These are phyloP conservation scores for Malaclemys terrapin DNA, from an alignment of 2,113 vertebrate species.

Conservation along the genomic window DNA sequence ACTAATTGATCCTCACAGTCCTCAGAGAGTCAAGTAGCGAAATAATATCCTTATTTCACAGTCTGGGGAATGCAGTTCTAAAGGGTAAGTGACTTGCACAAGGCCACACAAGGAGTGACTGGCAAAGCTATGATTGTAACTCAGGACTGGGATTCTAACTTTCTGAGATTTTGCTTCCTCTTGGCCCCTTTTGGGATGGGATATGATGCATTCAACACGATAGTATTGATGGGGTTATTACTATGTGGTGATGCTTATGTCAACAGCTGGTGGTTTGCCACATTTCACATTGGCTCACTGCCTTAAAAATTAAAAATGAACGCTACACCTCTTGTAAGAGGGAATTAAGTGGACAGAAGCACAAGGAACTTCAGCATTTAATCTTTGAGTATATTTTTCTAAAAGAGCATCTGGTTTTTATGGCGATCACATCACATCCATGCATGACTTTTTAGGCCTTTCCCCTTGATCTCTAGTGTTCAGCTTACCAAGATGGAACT, in stretches of 20 bases:
- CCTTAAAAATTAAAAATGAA: neutral
- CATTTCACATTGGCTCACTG: neutral
- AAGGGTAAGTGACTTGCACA: slow-evolving; percentile 14
- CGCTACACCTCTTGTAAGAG: neutral
- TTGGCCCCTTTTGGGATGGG: neutral
- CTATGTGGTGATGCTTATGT: neutral
- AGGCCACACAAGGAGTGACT: neutral
- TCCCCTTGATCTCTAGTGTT: neutral
- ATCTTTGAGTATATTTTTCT: neutral
- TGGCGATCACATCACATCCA: neutral
- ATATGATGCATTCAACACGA: neutral
- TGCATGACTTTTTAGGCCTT: neutral
- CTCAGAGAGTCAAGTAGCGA: neutral
- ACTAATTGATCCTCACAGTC: slow-evolving; percentile 16
- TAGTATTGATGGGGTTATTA: neutral
- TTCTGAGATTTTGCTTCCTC: neutral
- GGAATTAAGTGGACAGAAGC: neutral
- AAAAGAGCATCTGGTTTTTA: neutral
- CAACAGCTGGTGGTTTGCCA: neutral
- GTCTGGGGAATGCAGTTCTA: neutral
- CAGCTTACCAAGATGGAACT: neutral
- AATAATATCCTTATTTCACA: neutral
- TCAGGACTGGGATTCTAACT: neutral
- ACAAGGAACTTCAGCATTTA: neutral
- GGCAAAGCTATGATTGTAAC: neutral